Conservation (phyloP, 2,113 vertebrate genomes). For the Falco punctatus region DNA sequence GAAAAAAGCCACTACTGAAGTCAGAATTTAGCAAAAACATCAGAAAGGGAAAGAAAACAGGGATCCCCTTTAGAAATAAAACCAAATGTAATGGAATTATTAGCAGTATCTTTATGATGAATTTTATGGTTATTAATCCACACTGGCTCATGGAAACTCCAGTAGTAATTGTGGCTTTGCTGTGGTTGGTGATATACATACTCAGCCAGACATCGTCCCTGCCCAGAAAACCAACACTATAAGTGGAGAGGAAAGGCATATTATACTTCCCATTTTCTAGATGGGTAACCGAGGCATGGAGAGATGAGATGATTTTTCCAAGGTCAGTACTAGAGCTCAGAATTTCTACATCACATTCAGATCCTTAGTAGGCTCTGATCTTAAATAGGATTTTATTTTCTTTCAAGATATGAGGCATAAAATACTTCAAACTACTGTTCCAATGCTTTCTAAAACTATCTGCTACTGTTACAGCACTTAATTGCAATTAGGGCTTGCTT, state of each 20-base stretch:
- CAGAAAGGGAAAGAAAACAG: background rate
- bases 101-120: background rate
- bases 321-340: background rate
- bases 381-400: background rate
- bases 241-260: background rate
- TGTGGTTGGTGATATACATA: background rate
- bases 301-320: background rate
- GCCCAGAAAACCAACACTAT: background rate
- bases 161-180: background rate
- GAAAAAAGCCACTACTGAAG: background rate
- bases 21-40: background rate
- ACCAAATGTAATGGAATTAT: background rate
- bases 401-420: background rate
- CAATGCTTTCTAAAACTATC: background rate
- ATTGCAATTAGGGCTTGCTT: background rate
- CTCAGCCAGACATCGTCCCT: background rate
- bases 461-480: background rate
- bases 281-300: background rate
- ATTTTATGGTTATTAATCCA: background rate
- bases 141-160: background rate
- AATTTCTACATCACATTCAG: background rate
- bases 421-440: background rate
- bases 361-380: background rate
- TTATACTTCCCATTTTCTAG: background rate
- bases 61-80: background rate